These are phyloP conservation scores for Motacilla alba DNA, from an alignment of 2,113 vertebrate genomes.

Conservation along the genomic window DNA sequence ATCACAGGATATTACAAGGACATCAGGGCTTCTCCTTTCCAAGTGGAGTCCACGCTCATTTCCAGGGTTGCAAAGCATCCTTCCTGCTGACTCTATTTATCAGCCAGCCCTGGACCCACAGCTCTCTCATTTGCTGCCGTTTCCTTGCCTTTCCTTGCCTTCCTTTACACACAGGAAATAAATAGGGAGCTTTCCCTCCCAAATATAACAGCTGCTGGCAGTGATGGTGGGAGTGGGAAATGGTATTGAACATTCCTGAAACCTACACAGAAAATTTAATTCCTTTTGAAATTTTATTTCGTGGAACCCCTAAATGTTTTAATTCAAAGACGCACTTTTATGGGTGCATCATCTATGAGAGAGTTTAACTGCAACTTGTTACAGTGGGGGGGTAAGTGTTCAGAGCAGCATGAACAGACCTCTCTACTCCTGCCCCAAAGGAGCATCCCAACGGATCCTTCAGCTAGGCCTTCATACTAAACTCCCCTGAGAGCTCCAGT, in stretches of 20 bases:
- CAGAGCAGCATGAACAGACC: not conserved
- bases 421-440: not conserved
- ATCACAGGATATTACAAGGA: not conserved
- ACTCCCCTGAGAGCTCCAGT: not conserved
- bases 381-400: not conserved
- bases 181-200: not conserved
- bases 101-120: not conserved
- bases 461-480: not conserved
- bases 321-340: not conserved
- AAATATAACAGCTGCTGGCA: not conserved
- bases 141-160: not conserved
- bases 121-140: not conserved
- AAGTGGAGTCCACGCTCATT: not conserved
- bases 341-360: not conserved
- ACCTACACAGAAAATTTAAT: not conserved
- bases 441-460: not conserved
- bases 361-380: not conserved
- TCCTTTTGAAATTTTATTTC: rapidly evolving
- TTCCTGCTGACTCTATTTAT: not conserved
- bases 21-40: not conserved
- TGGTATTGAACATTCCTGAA: not conserved
- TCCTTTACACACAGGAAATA: not conserved
- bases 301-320: not conserved
- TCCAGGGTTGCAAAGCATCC: not conserved
- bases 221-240: not conserved